Evolutionary conservation across 2,113 vertebrate genomes (phyloP).

Genomic region (Prinia subflava): DNA sequence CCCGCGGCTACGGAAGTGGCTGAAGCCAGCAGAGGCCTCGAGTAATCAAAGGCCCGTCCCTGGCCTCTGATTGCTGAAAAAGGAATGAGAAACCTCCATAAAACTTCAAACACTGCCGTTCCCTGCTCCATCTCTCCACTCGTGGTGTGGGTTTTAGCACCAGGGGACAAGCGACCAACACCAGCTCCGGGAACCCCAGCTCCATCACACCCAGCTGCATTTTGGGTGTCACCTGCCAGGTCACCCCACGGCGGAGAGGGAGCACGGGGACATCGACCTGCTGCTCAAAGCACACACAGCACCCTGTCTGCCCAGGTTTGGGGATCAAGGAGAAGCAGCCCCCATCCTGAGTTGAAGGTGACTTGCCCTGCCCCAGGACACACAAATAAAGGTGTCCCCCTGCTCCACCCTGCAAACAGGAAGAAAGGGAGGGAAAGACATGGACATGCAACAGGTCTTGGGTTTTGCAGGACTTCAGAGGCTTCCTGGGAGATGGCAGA

Average conservation of each 20-base stretch:
- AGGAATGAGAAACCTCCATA: not conserved
- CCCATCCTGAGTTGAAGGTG: accelerated
- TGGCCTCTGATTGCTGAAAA: not conserved
- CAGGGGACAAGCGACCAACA: not conserved
- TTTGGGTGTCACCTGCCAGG: not conserved
- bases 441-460: not conserved
- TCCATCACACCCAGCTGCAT: not conserved
- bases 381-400: not conserved
- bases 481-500: not conserved
- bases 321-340: not conserved
- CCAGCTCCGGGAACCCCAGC: accelerated
- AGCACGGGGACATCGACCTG: accelerated
- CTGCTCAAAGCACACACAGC: not conserved
- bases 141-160: not conserved
- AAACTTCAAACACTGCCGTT: not conserved
- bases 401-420: not conserved
- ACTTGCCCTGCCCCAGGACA: not conserved
- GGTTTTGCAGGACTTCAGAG: not conserved
- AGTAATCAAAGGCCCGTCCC: constrained; percentile 33
- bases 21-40: not conserved
- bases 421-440: accelerated
- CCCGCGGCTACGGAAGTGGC: not conserved
- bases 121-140: not conserved
- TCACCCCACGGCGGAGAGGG: accelerated
- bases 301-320: not conserved